phyloP scores from a whole-genome alignment of 2,113 vertebrate genomes.

The Pygoscelis antarcticus region DNA sequence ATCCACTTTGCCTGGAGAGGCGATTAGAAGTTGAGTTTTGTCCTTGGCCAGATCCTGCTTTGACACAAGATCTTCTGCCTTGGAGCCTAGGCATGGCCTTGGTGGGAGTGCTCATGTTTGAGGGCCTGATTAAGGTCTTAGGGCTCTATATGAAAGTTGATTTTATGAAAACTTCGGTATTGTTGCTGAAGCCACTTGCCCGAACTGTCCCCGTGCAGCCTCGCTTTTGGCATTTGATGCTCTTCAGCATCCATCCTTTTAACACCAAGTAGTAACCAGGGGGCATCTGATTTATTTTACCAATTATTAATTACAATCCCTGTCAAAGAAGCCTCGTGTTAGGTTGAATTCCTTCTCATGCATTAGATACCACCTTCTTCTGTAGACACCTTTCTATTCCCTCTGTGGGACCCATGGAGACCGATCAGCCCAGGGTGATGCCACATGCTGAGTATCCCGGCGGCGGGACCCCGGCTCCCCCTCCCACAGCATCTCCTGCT shows the following conservation, averaged over 20 bases:
- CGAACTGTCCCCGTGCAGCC: not conserved
- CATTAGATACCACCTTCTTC: not conserved
- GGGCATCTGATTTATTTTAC: not conserved
- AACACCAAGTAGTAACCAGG: not conserved
- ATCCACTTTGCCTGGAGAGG: not conserved
- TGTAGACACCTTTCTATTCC: not conserved
- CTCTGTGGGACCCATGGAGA: not conserved
- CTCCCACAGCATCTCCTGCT: not conserved
- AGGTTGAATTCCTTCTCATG: not conserved
- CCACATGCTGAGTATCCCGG: not conserved
- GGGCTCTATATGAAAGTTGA: not conserved
- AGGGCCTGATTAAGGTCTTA: not conserved
- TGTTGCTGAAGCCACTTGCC: not conserved
- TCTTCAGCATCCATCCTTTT: not conserved
- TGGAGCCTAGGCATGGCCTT: not conserved
- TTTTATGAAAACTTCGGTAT: not conserved
- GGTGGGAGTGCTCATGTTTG: not conserved
- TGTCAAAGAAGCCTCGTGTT: accelerated
- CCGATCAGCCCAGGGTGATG: not conserved
- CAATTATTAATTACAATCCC: not conserved
- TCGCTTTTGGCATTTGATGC: not conserved
- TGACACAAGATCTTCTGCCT: not conserved
- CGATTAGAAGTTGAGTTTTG: not conserved
- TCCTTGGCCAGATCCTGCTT: not conserved
- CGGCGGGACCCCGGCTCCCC: accelerated